Evolutionary conservation across 2,797 vertebrate genomes (phyloP).

Genomic region (Pangasius macronema): DNA sequence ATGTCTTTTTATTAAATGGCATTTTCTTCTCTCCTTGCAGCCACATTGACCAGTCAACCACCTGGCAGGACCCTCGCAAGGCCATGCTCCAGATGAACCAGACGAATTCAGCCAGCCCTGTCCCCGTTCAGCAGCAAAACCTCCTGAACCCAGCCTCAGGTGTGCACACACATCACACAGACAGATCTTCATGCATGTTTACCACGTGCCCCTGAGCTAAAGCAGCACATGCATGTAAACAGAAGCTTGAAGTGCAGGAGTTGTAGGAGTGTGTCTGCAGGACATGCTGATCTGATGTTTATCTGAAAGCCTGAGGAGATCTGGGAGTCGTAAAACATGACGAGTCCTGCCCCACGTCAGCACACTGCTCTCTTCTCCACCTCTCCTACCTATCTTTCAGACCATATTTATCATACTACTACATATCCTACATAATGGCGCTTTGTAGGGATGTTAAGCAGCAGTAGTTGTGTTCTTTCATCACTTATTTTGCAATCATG

Average conservation of each 20-base stretch:
- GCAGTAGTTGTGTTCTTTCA: background rate
- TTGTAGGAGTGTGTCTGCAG: conserved; percentile 3
- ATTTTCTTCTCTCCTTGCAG: conserved; percentile 67
- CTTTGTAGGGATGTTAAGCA: background rate
- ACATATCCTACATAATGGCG: background rate
- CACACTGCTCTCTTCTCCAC: conserved; percentile 33
- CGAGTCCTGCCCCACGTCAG: conserved; percentile 71
- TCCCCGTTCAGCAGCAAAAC: conserved; percentile 85
- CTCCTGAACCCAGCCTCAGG: conserved; percentile 89
- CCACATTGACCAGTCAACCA: conserved; percentile 96
- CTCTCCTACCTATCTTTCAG: background rate
- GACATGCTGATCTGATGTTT: conserved; percentile 28
- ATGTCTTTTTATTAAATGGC: background rate
- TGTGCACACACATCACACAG: conserved; percentile 55
- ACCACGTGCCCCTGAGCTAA: background rate
- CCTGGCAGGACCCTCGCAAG: conserved; percentile 97
- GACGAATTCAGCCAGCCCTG: conserved; percentile 82
- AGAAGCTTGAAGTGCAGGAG: background rate
- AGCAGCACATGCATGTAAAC: conserved; percentile 17
- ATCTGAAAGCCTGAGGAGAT: conserved; percentile 62
- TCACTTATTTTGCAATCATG: background rate
- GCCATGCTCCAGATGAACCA: conserved; percentile 92
- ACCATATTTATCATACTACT: too few relatives aligned
- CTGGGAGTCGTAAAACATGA: conserved; percentile 66
- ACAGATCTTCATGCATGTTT: background rate